A percentile compares a stretch with the other conserved stretches of the same genome.
Conservation (phyloP, 2,888 invertebrate species). For the Dryobotodes eremita region DNA sequence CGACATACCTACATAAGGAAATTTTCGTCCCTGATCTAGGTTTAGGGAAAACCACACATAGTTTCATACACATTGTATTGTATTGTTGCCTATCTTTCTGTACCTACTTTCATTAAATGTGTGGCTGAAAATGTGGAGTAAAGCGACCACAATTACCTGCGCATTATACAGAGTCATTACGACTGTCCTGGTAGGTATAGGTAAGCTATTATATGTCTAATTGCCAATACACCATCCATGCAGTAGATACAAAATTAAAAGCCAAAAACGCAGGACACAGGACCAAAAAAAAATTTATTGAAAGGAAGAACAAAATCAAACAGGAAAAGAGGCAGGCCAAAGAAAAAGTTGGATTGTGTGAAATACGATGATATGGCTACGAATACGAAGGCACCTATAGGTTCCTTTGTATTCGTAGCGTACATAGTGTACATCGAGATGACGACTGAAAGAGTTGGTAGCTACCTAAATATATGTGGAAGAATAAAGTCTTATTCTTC, state of each 20-base stretch:
- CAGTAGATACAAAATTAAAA: not conserved
- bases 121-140: not conserved
- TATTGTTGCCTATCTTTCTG: not conserved
- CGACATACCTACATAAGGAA: slow-evolving; percentile 32
- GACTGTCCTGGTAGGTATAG: not conserved
- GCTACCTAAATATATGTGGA: not conserved
- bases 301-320: not conserved
- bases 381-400: not conserved
- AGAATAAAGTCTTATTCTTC: too few species aligned
- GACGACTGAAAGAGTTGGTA: not conserved
- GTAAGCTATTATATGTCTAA: not conserved
- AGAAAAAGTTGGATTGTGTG: not conserved
- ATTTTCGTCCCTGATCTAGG: slow-evolving; percentile 51
- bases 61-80: not conserved
- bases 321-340: not conserved
- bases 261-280: not conserved
- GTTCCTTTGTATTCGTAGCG: too few species aligned
- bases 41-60: slow-evolving; percentile 38
- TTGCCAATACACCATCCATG: not conserved
- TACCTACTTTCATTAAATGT: not conserved
- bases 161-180: not conserved
- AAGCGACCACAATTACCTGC: not conserved
- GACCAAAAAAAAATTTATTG: too few species aligned
- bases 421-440: not conserved
- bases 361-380: not conserved